A percentile compares a stretch with the other conserved stretches of the same genome.
These are phyloP conservation scores for Papilio gigon DNA, from an alignment of 2,888 invertebrate species.

Conservation along the genomic window DNA sequence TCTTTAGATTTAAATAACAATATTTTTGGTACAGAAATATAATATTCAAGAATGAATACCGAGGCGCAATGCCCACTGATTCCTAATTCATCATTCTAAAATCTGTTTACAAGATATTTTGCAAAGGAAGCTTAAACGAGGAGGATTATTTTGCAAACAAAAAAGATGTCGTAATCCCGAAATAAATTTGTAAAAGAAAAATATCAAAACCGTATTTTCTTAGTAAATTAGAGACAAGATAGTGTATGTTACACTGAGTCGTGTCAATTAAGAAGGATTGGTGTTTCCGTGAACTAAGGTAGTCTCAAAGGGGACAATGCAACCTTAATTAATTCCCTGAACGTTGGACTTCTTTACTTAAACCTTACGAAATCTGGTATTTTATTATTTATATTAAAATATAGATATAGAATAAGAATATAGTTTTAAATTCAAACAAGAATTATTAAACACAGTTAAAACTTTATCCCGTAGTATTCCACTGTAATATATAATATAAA, in stretches of 20 bases:
- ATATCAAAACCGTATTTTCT: background rate
- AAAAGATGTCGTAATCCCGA: background rate
- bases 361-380: background rate
- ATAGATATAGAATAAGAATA: background rate
- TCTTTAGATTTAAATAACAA: background rate
- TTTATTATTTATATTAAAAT: conserved; percentile 16
- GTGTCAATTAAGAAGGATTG: conserved; percentile 14
- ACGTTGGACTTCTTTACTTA: conserved; percentile 14
- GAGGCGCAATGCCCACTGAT: background rate
- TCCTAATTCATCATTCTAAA: conserved; percentile 10
- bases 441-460: background rate
- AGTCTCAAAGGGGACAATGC: conserved; percentile 7
- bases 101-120: conserved; percentile 14
- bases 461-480: too few species aligned
- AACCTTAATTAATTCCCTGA: conserved; percentile 18
- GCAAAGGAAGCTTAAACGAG: background rate
- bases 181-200: too few species aligned
- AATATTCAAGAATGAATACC: background rate
- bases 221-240: background rate
- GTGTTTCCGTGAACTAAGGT: conserved; percentile 12
- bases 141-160: background rate
- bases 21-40: background rate
- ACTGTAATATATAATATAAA: too few species aligned
- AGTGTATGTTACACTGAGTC: background rate
- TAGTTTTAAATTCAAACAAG: background rate